Conservation (phyloP, 2,888 invertebrate genomes). For the Aporophyla nigra region DNA sequence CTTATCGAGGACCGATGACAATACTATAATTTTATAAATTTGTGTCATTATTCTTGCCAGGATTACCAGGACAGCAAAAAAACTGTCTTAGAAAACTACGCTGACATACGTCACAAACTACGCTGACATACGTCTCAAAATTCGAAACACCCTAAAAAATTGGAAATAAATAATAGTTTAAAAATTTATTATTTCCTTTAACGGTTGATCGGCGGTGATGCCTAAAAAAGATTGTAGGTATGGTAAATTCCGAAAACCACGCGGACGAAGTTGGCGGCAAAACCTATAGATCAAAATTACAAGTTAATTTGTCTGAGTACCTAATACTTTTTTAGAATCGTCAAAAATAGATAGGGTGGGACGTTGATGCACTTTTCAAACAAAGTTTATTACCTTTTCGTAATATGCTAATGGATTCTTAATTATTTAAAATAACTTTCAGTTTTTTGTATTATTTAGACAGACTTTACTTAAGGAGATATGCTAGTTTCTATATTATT, state of each 20-base stretch:
- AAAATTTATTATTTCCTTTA: too few relatives aligned
- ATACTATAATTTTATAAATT: too few relatives aligned
- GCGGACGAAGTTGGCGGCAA: background rate
- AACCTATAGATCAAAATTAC: background rate
- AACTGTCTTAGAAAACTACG: too few relatives aligned
- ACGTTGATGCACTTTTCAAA: slow-evolving; percentile 44
- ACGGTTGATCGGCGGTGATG: too few relatives aligned
- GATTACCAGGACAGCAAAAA: too few relatives aligned
- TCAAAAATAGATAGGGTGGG: slow-evolving; percentile 8
- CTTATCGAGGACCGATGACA: too few relatives aligned
- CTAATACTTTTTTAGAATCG: slow-evolving; percentile 1
- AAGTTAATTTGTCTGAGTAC: slow-evolving; percentile 46
- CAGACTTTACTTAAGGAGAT: background rate
- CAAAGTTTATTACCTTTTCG: slow-evolving; percentile 9
- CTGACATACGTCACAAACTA: too few relatives aligned
- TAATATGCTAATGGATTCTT: slow-evolving; percentile 49
- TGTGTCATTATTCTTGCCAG: too few relatives aligned
- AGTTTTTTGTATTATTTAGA: slow-evolving; percentile 2
- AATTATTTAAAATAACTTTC: slow-evolving; percentile 33
- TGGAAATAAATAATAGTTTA: too few relatives aligned
- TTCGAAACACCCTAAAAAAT: too few relatives aligned
- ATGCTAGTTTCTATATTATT: background rate
- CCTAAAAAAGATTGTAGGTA: background rate
- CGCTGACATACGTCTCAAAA: too few relatives aligned
- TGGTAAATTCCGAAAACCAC: background rate